Conservation (phyloP, 2,888 invertebrate species). For the Diarsia mendica region DNA sequence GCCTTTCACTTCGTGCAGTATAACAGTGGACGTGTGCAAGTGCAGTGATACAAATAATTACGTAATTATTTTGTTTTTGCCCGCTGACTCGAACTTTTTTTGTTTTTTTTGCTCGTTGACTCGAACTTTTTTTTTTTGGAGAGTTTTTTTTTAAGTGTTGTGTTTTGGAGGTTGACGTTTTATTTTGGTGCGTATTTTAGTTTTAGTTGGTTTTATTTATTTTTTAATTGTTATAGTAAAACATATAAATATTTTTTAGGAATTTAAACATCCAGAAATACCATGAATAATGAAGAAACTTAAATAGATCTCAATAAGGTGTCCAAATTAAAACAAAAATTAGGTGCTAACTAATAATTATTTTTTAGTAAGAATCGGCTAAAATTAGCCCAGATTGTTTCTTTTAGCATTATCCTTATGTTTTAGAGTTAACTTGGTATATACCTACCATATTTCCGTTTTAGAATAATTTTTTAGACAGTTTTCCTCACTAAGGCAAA, state of each 20-base stretch:
- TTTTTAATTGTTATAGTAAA: neutral
- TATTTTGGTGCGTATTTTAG: constrained; percentile 33
- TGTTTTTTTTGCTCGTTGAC: neutral
- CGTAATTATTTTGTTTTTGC: neutral
- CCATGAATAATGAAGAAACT: neutral
- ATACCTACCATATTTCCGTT: neutral
- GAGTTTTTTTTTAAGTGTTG: constrained; percentile 27
- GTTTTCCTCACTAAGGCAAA: neutral
- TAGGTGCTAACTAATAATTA: neutral
- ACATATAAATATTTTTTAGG: too few species aligned
- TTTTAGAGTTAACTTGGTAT: neutral
- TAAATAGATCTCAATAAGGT: neutral
- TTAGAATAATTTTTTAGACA: neutral
- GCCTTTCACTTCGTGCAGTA: constrained; percentile 24
- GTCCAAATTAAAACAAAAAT: neutral
- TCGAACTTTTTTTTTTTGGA: neutral
- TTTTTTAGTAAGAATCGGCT: too few species aligned
- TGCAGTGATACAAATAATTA: constrained; percentile 34
- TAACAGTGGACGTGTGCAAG: constrained; percentile 18
- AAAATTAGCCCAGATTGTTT: neutral
- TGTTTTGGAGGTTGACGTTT: constrained; percentile 30
- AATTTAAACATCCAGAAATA: too few species aligned
- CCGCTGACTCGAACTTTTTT: neutral
- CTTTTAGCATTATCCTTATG: constrained; percentile 3
- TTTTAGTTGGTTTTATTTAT: neutral